Evolutionary conservation across 2,888 invertebrate genomes (phyloP).

Genomic region (Augochlorella aurata): DNA sequence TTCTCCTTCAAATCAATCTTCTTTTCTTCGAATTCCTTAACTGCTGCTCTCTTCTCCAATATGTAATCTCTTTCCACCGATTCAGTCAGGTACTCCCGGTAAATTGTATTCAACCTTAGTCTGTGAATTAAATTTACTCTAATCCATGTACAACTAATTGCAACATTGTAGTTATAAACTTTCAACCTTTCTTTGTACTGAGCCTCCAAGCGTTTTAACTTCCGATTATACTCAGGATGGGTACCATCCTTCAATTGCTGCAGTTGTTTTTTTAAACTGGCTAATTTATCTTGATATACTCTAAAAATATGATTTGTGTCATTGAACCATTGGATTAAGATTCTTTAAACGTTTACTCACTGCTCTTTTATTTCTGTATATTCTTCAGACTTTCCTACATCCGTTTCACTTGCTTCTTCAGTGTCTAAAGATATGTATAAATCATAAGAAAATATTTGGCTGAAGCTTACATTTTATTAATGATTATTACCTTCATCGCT

Average conservation of each 20-base stretch:
- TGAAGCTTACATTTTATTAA: neutral
- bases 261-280: constrained; percentile 93
- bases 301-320: constrained; percentile 82
- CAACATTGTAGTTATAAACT: neutral
- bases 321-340: neutral
- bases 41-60: constrained; percentile 93
- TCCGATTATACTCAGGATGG: constrained; percentile 92
- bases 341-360: constrained; percentile 82
- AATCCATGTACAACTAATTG: neutral
- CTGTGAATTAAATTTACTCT: constrained; percentile 68
- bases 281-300: constrained; percentile 95
- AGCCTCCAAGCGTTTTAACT: constrained; percentile 91
- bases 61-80: constrained; percentile 94
- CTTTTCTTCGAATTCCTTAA: constrained; percentile 97
- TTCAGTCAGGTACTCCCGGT: constrained; percentile 91
- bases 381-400: constrained; percentile 91
- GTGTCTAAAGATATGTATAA: constrained; percentile 86
- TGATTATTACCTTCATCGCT: constrained; percentile 84
- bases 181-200: constrained; percentile 89
- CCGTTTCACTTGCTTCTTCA: constrained; percentile 98
- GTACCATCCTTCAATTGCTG: constrained; percentile 93
- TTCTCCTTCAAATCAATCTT: constrained; percentile 95
- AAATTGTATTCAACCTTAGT: constrained; percentile 88
- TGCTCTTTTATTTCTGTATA: constrained; percentile 94
- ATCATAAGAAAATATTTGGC: neutral